These are phyloP conservation scores for Chloroclysta siterata DNA, from an alignment of 2,888 invertebrate species.

Conservation along the genomic window DNA sequence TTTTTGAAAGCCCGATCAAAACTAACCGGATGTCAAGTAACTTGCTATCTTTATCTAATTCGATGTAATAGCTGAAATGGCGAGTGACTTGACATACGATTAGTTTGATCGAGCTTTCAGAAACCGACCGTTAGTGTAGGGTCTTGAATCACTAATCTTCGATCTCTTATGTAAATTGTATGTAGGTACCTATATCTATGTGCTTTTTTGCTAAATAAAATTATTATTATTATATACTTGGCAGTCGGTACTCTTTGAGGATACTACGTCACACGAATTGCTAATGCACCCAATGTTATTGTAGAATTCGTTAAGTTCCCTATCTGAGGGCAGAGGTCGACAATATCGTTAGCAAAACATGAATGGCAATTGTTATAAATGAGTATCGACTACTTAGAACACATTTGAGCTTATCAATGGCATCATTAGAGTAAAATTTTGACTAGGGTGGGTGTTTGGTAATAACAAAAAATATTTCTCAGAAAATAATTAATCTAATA, in stretches of 20 bases:
- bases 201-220: no score
- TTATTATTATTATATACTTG: no score
- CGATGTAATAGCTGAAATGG: no score
- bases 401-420: conserved; percentile 18
- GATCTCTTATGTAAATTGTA: no score
- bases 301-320: conserved; percentile 52
- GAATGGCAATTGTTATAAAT: conserved; percentile 45
- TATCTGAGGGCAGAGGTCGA: conserved; percentile 53
- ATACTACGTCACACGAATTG: conserved; percentile 48
- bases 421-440: conserved; percentile 6
- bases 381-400: conserved; percentile 21
- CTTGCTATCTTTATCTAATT: no score
- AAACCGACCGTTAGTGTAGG: no score
- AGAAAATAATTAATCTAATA: neutral
- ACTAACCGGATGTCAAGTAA: no score
- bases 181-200: no score
- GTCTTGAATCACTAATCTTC: no score
- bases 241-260: conserved; percentile 53
- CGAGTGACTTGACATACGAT: no score
- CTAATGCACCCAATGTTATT: conserved; percentile 46
- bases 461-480: neutral
- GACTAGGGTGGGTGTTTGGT: neutral
- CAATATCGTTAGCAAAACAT: conserved; percentile 51
- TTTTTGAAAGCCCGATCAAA: no score
- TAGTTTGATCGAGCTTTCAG: no score